phyloP scores from a whole-genome alignment of 2,888 invertebrate genomes.

The Drosophila histrio region DNA sequence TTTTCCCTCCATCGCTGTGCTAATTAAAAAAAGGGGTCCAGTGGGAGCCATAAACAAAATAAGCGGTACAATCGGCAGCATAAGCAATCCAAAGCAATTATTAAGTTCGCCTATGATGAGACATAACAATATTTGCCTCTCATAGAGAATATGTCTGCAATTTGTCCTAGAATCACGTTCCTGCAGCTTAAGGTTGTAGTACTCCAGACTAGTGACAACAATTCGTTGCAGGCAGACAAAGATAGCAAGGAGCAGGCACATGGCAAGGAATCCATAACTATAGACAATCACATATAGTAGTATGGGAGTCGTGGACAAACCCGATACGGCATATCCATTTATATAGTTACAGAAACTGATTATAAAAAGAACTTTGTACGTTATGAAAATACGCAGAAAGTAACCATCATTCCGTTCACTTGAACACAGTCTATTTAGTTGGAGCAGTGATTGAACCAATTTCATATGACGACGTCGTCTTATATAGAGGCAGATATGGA shows the following conservation, averaged over 20 bases:
- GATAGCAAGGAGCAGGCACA: slow-evolving; percentile 46
- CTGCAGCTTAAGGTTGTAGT: slow-evolving; percentile 36
- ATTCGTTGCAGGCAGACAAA: slow-evolving; percentile 58
- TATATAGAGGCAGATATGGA: slow-evolving; percentile 47
- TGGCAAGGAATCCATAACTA: slow-evolving; percentile 39
- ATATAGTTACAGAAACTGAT: slow-evolving; percentile 34
- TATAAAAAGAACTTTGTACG: slow-evolving; percentile 32
- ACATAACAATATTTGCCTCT: slow-evolving; percentile 1
- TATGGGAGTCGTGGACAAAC: not conserved
- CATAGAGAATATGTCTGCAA: not conserved
- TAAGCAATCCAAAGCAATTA: slow-evolving; percentile 52
- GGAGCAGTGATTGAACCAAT: slow-evolving; percentile 43
- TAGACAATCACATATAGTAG: slow-evolving; percentile 34
- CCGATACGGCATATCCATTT: slow-evolving; percentile 27
- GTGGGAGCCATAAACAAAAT: slow-evolving; percentile 52
- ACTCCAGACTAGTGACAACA: slow-evolving; percentile 30
- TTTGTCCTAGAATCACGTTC: not conserved
- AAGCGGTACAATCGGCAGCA: slow-evolving; percentile 53
- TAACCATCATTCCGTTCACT: slow-evolving; percentile 1
- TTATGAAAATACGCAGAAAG: slow-evolving; percentile 35
- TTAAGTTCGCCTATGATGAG: slow-evolving; percentile 35
- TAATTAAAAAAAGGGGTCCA: slow-evolving; percentile 62
- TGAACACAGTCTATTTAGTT: slow-evolving; percentile 32
- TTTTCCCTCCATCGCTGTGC: slow-evolving; percentile 33
- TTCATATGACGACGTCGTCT: slow-evolving; percentile 42